Evolutionary conservation across 2,113 vertebrate species (phyloP).

Genomic region (Melospiza georgiana): DNA sequence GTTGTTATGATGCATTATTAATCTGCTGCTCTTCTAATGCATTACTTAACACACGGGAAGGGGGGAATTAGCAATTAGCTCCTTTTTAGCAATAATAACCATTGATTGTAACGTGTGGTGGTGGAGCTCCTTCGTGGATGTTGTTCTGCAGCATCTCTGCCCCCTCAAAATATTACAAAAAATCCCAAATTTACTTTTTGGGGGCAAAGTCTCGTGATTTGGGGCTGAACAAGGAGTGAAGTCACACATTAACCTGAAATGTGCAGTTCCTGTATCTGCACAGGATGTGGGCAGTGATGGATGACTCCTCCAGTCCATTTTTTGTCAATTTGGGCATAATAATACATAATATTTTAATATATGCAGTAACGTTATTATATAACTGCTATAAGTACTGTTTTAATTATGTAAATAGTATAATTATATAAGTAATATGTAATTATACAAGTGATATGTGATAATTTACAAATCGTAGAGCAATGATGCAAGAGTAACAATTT

Average conservation of each 20-base stretch:
- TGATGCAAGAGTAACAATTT: neutral
- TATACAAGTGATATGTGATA: neutral
- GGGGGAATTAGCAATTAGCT: neutral
- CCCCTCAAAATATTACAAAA: fast-evolving
- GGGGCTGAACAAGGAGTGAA: neutral
- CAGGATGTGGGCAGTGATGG: fast-evolving
- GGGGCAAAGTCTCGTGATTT: fast-evolving
- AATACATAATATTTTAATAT: neutral
- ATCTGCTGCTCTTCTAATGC: neutral
- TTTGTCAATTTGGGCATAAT: neutral
- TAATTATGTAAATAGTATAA: neutral
- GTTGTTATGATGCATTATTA: neutral
- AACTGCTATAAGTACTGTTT: neutral
- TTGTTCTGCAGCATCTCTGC: neutral
- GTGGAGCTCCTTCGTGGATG: neutral
- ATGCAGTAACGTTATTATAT: neutral
- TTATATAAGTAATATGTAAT: neutral
- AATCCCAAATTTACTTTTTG: fast-evolving
- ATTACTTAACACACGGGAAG: neutral
- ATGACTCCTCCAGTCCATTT: neutral
- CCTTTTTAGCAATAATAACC: neutral
- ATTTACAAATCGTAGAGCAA: neutral
- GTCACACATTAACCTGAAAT: neutral
- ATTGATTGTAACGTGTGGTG: fast-evolving
- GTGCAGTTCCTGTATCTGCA: fast-evolving